A percentile compares a stretch with the other conserved stretches of the same genome.
These are phyloP conservation scores for Trachymyrmex septentrionalis DNA, from an alignment of 1,140 invertebrate genomes.

Conservation along the genomic window DNA sequence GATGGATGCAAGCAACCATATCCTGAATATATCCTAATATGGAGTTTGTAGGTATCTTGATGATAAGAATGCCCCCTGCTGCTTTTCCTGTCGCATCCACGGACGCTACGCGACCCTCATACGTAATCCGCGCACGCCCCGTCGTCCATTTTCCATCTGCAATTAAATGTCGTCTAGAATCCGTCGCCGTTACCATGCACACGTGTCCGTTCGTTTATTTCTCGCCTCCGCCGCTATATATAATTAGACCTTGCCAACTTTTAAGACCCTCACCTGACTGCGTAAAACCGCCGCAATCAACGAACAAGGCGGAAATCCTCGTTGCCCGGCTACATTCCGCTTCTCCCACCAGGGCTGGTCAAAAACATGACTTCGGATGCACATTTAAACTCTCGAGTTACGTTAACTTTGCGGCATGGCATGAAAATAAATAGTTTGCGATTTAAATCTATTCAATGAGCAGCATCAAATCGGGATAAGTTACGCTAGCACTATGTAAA, in stretches of 20 bases:
- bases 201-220: conserved; percentile 60
- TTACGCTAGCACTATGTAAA: background rate
- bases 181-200: conserved; percentile 68
- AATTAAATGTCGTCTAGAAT: conserved; percentile 76
- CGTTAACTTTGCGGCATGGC: background rate
- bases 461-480: background rate
- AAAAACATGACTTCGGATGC: conserved; percentile 4
- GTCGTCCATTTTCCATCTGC: conserved; percentile 77
- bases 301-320: conserved; percentile 69
- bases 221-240: background rate
- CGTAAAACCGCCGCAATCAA: conserved; percentile 70
- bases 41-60: conserved; percentile 6
- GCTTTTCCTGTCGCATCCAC: conserved; percentile 55
- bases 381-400: no score
- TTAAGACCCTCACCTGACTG: conserved; percentile 77
- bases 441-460: background rate
- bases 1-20: conserved; percentile 70
- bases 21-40: conserved; percentile 68
- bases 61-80: conserved; percentile 52
- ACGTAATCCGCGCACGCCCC: conserved; percentile 74
- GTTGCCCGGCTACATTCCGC: background rate
- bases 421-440: background rate
- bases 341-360: no score
- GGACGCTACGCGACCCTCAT: conserved; percentile 47
- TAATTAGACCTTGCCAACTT: background rate